phyloP scores from a whole-genome alignment of 92 coral and sea anemone species.

The Porites cylindrica region DNA sequence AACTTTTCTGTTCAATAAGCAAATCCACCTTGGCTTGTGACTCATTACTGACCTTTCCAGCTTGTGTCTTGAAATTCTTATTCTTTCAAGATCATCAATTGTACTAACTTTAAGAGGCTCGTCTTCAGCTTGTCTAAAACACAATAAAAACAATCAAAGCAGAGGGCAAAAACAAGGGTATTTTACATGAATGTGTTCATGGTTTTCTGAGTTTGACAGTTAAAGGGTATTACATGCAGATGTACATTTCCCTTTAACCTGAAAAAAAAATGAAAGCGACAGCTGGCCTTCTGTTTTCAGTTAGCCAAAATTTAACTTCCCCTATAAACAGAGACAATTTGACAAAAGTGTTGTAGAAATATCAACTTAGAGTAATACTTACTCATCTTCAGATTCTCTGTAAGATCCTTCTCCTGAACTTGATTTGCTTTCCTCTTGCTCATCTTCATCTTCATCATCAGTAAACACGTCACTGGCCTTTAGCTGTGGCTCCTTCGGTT shows the following conservation, averaged over 20 bases:
- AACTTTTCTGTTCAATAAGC: no score
- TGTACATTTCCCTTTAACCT: no score
- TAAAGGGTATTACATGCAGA: no score
- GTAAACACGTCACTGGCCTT: slow-evolving; percentile 95
- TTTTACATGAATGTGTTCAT: no score
- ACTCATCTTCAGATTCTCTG: slow-evolving; percentile 92
- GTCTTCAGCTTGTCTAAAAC: slow-evolving; percentile 57
- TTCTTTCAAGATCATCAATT: slow-evolving; percentile 88
- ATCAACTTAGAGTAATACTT: slow-evolving; percentile 11
- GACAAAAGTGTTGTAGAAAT: no score
- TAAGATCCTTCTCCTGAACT: slow-evolving; percentile 85
- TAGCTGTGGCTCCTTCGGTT: slow-evolving; percentile 89
- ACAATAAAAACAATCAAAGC: neutral
- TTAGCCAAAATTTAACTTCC: no score
- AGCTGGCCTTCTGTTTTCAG: no score
- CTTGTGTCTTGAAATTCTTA: slow-evolving; percentile 94
- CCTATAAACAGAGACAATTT: no score
- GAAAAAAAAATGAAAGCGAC: no score
- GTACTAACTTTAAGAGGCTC: slow-evolving; percentile 69
- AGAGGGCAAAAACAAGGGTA: no score
- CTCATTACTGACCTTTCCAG: slow-evolving; percentile 80
- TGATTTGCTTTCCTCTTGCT: slow-evolving; percentile 91
- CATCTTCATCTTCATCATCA: slow-evolving; percentile 98
- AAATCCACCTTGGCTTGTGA: neutral
- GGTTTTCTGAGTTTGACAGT: no score